These are phyloP conservation scores for Sminthurinus aureus DNA, from an alignment of 2,888 invertebrate species.

Conservation along the genomic window DNA sequence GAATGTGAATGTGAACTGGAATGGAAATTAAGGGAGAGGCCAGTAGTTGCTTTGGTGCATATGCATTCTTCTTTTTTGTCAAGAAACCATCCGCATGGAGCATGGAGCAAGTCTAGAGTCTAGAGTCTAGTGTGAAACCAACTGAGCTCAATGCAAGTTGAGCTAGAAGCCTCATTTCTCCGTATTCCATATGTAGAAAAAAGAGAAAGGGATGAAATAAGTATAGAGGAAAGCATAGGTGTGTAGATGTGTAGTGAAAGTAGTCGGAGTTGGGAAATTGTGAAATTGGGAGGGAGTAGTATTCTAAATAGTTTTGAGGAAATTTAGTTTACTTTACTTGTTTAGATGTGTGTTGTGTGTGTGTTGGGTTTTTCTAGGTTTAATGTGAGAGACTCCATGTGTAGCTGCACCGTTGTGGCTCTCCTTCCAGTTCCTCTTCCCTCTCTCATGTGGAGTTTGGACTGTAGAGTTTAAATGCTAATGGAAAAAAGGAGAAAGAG, in stretches of 20 bases:
- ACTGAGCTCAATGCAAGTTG: background rate
- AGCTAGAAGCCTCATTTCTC: background rate
- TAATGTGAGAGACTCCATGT: slow-evolving; percentile 33
- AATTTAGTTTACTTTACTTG: slow-evolving; percentile 23
- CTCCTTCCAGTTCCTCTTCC: background rate
- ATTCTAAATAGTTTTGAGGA: background rate
- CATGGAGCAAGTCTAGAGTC: no score
- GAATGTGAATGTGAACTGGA: no score
- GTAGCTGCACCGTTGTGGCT: slow-evolving; percentile 4
- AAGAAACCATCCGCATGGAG: no score
- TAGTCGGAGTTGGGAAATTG: background rate
- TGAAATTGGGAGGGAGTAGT: background rate
- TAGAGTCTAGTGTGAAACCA: background rate
- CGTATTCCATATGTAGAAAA: background rate
- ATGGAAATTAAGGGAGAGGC: no score
- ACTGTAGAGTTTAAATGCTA: slow-evolving; percentile 46
- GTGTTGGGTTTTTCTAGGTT: background rate
- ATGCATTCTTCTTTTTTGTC: no score
- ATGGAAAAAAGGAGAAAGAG: slow-evolving; percentile 34
- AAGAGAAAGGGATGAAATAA: background rate
- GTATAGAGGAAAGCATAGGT: background rate
- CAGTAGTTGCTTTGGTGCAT: no score
- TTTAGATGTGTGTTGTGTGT: no score
- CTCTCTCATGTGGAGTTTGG: slow-evolving; percentile 25
- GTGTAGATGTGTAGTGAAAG: background rate